Percentiles rank a stretch among this genome's conserved stretches.
phyloP scores from a whole-genome alignment of 2,888 invertebrate genomes.

The Philhelius pedissequus region DNA sequence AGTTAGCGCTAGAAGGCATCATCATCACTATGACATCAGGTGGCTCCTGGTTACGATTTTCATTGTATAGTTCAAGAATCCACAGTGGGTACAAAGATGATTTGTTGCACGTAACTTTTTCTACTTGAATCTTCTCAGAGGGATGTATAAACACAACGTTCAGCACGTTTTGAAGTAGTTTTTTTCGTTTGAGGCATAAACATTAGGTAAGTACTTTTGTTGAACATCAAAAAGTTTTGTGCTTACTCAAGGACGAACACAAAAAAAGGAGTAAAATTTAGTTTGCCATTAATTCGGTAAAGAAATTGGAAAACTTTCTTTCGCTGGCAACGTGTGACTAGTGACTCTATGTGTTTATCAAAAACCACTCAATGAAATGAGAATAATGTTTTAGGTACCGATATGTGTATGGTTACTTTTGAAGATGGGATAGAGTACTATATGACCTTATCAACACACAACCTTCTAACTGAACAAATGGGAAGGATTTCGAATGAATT shows the following conservation, averaged over 20 bases:
- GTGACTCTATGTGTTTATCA: constrained; percentile 4
- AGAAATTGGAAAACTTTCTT: constrained; percentile 64
- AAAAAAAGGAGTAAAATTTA: not conserved
- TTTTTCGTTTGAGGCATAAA: constrained; percentile 41
- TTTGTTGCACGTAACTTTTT: constrained; percentile 52
- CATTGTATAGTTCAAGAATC: constrained; percentile 10
- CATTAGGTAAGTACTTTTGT: constrained; percentile 12
- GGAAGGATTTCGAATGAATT: no score
- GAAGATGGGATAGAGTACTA: not conserved
- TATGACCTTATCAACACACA: no score
- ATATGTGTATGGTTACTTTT: not conserved
- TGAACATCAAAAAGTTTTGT: constrained; percentile 56
- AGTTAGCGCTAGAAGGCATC: constrained; percentile 24
- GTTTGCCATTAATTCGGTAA: constrained; percentile 30
- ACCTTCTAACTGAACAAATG: no score
- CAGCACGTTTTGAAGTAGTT: constrained; percentile 48
- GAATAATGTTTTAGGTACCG: not conserved
- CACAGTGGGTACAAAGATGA: constrained; percentile 27
- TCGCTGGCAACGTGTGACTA: constrained; percentile 8
- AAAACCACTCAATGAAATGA: constrained; percentile 55
- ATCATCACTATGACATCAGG: constrained; percentile 64
- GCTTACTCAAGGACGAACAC: constrained; percentile 12
- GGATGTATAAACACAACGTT: constrained; percentile 21
- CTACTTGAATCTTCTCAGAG: not conserved
- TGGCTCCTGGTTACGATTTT: constrained; percentile 51